A percentile compares a stretch with the other conserved stretches of the same genome.
Evolutionary conservation across 92 coral and sea anemone genomes (phyloP).

Genomic region (Epizoanthus rinbou): DNA sequence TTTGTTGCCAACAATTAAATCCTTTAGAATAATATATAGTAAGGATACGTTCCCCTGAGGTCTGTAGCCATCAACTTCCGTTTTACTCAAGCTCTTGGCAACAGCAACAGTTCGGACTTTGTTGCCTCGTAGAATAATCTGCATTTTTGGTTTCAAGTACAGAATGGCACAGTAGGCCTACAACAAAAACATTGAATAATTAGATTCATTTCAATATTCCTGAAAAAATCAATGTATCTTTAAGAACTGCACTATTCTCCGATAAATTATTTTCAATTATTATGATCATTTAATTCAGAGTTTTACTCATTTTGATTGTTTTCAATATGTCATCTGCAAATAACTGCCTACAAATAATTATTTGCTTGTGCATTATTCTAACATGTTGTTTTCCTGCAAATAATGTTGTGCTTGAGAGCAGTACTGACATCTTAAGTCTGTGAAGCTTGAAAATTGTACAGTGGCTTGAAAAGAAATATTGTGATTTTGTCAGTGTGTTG

Average conservation of each 20-base stretch:
- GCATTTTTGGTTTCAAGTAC: conserved; percentile 94
- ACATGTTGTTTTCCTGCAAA: too few species aligned
- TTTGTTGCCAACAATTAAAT: not conserved
- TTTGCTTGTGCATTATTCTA: too few species aligned
- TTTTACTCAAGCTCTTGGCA: conserved; percentile 92
- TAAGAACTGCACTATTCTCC: not conserved
- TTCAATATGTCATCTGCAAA: too few species aligned
- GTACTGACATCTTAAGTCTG: too few species aligned
- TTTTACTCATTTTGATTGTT: too few species aligned
- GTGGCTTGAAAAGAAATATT: too few species aligned
- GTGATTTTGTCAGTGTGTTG: too few species aligned
- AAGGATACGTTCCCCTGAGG: conserved; percentile 78
- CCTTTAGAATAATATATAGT: not conserved
- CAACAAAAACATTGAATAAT: not conserved
- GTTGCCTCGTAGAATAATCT: conserved; percentile 83
- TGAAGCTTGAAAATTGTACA: too few species aligned
- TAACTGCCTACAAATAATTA: too few species aligned
- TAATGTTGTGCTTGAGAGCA: too few species aligned
- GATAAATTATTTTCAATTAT: too few species aligned
- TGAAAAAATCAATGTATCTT: not conserved
- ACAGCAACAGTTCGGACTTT: conserved; percentile 88
- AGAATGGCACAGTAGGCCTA: conserved; percentile 97
- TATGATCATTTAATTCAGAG: too few species aligned
- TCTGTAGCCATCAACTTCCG: conserved; percentile 86
- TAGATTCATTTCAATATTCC: not conserved